phyloP scores from a whole-genome alignment of 1,140 invertebrate genomes.

The Pissodes strobi region DNA sequence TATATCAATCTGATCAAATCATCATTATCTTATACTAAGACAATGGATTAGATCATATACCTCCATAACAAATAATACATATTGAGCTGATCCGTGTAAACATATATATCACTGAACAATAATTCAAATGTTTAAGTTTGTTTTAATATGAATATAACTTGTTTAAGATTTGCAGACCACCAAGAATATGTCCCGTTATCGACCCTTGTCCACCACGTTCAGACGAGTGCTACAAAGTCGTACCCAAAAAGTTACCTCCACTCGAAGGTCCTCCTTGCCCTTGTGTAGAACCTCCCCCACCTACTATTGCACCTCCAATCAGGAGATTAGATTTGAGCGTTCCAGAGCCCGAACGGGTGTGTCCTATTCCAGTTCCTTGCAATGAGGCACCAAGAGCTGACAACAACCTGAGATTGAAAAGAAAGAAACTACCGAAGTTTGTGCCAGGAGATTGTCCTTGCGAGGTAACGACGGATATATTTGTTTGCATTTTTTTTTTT shows the following conservation, averaged over 20 bases:
- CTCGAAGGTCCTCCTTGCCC: conserved; percentile 11
- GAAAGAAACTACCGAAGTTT: conserved; percentile 30
- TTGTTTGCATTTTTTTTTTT: too few species aligned
- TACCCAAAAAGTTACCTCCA: conserved; percentile 20
- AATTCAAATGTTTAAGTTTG: too few species aligned
- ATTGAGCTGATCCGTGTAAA: too few species aligned
- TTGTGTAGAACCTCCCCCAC: conserved; percentile 26
- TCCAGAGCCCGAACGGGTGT: conserved; percentile 21
- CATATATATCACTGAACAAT: too few species aligned
- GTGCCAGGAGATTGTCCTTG: conserved; percentile 26
- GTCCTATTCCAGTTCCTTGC: conserved; percentile 12
- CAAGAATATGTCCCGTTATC: conserved; percentile 15
- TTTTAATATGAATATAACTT: too few species aligned
- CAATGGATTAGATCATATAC: too few species aligned
- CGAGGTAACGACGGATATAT: too few species aligned
- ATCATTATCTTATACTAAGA: too few species aligned
- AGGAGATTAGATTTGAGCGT: conserved; percentile 24
- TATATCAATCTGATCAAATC: too few species aligned
- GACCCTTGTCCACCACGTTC: conserved; percentile 27
- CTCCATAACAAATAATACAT: too few species aligned
- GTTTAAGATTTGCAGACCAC: conserved; percentile 22
- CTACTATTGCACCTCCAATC: conserved; percentile 13
- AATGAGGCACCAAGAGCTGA: conserved; percentile 9
- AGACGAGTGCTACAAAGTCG: conserved; percentile 18
- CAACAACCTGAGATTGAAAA: conserved; percentile 6